Evolutionary conservation across 2,113 vertebrate species (phyloP), one percentile per base, ranked within the genome.

Genomic region (Steatornis caripensis): DNA sequence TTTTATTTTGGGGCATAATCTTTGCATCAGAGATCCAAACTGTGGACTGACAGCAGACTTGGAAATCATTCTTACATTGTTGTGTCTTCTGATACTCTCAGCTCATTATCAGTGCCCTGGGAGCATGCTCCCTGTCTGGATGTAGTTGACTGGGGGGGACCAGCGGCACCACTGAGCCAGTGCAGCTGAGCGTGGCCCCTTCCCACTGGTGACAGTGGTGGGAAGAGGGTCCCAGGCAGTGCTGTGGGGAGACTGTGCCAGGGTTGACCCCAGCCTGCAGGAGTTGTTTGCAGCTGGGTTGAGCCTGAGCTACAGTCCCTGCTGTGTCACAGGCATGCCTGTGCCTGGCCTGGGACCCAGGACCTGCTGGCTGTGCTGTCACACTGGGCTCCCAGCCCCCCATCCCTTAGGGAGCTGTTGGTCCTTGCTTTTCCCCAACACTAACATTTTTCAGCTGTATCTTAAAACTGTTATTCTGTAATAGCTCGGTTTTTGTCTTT

Each of bases 111-210:
- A 36, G 46, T 36, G 37, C 18, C 0, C 0, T 36, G 30, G 41
- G 32, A 72, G 1, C 16, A 5, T 39, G 41, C 3, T 16, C 4
- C 29, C 4, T 1, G 5, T 9, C 37, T 26, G 22, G 0, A 22
- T 24, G 12, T 18, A 16, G 37, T 3, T 62, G 16, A 12, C 55
- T 57, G 46, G 3, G 1, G 1, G 18, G 21, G 9, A n/a, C 19
- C 11, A 29, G 53, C 22, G 18, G 15, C 53, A 18, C 13, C n/a
- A 22, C 24, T 54, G 29, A 43, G 15, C 41, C 53, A 12, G 32
- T 16, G 32, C 18, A 84, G 43, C 62, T 10, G 11, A 41, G 10
- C 43, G 14, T 4, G 10, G 27, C 5, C 10, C 19, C 23, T 70
- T 75, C 15, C n/a, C 15, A 2, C 61, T 58, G 51, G 7, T 48